Base-by-base conservation (phyloP, 2,797 vertebrate species). In the Babyrousa celebensis region DNA sequence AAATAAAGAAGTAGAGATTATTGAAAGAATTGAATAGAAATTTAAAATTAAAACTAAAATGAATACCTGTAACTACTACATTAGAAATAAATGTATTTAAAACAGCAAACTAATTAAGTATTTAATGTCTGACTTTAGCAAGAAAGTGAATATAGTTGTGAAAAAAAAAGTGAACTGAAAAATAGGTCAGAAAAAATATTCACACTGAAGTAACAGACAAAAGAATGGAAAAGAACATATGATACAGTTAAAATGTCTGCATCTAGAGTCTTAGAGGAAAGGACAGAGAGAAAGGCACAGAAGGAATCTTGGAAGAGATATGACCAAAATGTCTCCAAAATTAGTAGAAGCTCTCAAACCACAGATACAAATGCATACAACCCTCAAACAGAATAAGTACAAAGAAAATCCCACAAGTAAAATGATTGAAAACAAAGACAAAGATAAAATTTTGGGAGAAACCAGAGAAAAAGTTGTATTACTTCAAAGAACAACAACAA, bases 11-110 rank as follows among this genome's bases (percentile, higher is more conserved):
- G 21, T n/a, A 85, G 68, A 83, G 58, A 48, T 85, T 60, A 67
- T 40, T 29, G 36, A 16, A 58, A 65, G 15, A 67, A 68, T 25
- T 85, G n/a, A 93, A 68, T 82, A 43, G 32, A 75, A 86, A 68
- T 27, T 67, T 74, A 68, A 94, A 78, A 88, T 14, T 40, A 48
- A 95, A 92, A n/a, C 52, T 68, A 32, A 83, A 77, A 40, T 72
- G 82, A 95, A 36, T 71, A 79, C 16, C 17, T 58, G 48, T 74
- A 29, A 54, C 15, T 54, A 54, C 3, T 54, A 54, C 10, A 54
- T 54, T 54, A 54, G 12, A 54, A 54, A 54, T 54, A 54, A 54
- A 54, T 15, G 15, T 54, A 54, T 48, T 29, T 3, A 74, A 74
- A 48, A 52, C 27, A 14, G 43, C 21, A 72, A 27, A 27, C 48